phyloP scores from a whole-genome alignment of 2,113 vertebrate genomes.

The Lipotes vexillifer region DNA sequence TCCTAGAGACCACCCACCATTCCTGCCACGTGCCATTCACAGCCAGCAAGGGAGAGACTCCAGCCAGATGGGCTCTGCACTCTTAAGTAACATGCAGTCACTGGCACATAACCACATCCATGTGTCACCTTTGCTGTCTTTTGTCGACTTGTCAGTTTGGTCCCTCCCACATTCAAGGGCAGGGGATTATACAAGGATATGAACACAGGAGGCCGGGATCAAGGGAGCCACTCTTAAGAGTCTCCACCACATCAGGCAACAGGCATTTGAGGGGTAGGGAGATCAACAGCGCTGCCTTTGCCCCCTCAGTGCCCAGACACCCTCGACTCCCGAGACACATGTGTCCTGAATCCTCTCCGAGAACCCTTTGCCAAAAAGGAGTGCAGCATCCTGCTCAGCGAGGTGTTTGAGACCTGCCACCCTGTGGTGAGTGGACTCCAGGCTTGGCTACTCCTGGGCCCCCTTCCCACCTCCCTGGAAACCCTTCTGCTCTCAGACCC shows the following conservation, averaged over 20 bases:
- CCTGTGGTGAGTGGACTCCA: slow-evolving; percentile 88
- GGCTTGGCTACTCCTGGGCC: background rate
- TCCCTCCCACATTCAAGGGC: background rate
- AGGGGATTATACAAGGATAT: background rate
- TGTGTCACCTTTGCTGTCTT: background rate
- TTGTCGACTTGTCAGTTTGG: background rate
- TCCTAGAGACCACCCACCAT: background rate
- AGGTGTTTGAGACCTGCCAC: slow-evolving; percentile 95
- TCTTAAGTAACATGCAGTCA: background rate
- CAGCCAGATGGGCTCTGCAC: background rate
- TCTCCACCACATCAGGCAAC: background rate
- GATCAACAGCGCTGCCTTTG: background rate
- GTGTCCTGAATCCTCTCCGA: slow-evolving; percentile 90
- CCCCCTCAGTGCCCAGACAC: slow-evolving; percentile 91
- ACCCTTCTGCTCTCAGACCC: background rate
- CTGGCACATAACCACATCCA: fast-evolving
- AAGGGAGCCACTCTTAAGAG: background rate
- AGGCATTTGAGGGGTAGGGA: background rate
- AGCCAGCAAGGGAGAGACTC: background rate
- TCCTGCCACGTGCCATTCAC: background rate
- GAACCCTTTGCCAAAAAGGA: slow-evolving; percentile 95
- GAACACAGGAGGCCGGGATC: background rate
- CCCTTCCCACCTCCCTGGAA: background rate
- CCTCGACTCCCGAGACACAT: slow-evolving; percentile 92
- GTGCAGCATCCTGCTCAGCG: slow-evolving; percentile 90